Conservation (phyloP, 2,888 invertebrate genomes). For the Siphlonurus alternatus region DNA sequence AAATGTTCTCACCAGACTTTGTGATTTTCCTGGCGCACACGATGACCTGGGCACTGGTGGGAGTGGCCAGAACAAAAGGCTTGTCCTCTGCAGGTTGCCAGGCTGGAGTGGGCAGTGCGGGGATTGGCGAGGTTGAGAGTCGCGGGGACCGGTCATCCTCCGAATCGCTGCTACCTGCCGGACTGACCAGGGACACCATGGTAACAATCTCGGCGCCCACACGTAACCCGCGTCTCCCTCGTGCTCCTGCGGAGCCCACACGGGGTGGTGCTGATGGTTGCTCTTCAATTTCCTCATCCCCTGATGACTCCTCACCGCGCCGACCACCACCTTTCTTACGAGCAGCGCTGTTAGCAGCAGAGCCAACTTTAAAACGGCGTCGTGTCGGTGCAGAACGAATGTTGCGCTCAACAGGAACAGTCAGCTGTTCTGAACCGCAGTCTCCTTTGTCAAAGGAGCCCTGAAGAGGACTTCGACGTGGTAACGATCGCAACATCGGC, state of each 20-base stretch:
- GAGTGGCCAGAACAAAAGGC: too few species aligned
- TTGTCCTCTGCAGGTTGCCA: not conserved
- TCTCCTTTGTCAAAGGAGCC: not conserved
- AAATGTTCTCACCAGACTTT: not conserved
- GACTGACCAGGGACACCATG: conserved; percentile 47
- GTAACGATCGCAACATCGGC: not conserved
- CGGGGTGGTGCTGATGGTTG: not conserved
- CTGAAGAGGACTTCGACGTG: not conserved
- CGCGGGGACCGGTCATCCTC: not conserved
- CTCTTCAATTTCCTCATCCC: conserved; percentile 16
- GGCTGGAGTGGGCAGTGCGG: conserved; percentile 9
- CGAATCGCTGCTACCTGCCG: conserved; percentile 38
- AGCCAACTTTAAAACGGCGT: not conserved
- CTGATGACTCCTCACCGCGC: conserved; percentile 12
- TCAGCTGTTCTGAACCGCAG: not conserved
- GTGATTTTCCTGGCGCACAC: conserved; percentile 2
- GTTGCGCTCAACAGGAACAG: not conserved
- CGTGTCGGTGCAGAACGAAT: not conserved
- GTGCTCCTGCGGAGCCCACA: not conserved
- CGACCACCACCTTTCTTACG: conserved; percentile 2
- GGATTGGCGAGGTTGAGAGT: conserved; percentile 2
- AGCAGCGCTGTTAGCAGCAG: too few species aligned
- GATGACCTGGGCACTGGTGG: not conserved
- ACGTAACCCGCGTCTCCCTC: conserved; percentile 12
- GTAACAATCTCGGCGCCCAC: conserved; percentile 35